phyloP scores from a whole-genome alignment of 2,113 vertebrate genomes.

The Otolemur garnettii region DNA sequence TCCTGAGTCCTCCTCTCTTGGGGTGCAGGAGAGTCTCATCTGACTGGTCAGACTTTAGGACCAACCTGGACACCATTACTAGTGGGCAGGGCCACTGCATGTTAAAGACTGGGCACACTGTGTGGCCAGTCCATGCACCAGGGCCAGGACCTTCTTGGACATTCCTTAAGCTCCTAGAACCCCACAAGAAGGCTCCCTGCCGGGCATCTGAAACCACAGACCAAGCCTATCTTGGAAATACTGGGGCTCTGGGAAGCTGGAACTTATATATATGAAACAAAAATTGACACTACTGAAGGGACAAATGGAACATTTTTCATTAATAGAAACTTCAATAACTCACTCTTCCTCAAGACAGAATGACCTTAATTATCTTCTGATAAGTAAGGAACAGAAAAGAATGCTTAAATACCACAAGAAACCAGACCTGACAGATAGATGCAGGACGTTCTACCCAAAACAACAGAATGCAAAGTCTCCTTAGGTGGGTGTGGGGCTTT shows the following conservation, averaged over 20 bases:
- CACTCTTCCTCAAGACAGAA: neutral
- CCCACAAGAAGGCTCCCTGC: neutral
- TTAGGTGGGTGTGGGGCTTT: too few relatives aligned
- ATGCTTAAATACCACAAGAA: neutral
- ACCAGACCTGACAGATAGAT: fast-evolving
- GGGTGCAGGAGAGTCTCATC: neutral
- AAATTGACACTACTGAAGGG: neutral
- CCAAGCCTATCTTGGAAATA: neutral
- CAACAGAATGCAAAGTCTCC: neutral
- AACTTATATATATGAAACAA: neutral
- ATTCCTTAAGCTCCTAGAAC: neutral
- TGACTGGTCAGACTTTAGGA: too few relatives aligned
- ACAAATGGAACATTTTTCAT: neutral
- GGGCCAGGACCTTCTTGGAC: neutral
- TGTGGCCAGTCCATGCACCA: neutral
- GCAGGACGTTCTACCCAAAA: neutral
- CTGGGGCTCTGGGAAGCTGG: neutral
- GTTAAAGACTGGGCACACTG: neutral
- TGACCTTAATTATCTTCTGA: neutral
- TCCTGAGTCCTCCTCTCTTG: neutral
- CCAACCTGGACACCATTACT: too few relatives aligned
- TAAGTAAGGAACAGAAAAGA: neutral
- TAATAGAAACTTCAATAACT: neutral
- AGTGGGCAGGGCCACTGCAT: neutral
- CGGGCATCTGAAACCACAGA: neutral